Percentiles rank a stretch among this genome's conserved stretches.
phyloP scores from a whole-genome alignment of 2,113 vertebrate species.

The Ammodytes marinus region DNA sequence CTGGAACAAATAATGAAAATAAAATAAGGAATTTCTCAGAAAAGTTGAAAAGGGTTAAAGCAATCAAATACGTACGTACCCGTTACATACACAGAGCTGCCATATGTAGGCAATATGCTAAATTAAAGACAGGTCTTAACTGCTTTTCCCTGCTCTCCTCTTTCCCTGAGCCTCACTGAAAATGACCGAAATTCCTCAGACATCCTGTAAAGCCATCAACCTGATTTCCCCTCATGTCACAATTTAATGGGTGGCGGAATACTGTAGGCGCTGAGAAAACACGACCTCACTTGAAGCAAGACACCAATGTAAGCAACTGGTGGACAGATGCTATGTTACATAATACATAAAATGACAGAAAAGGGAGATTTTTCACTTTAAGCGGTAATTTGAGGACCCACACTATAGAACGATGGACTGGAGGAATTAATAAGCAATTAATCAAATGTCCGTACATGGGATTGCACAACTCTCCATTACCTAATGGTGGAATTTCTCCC shows the following conservation, averaged over 20 bases:
- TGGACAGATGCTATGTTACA: constrained; percentile 38
- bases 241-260: constrained; percentile 46
- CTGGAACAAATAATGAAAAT: constrained; percentile 11
- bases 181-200: constrained; percentile 56
- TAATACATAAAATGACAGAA: constrained; percentile 21
- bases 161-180: constrained; percentile 48
- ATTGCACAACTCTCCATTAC: not conserved
- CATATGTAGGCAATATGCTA: constrained; percentile 37
- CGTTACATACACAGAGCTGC: constrained; percentile 43
- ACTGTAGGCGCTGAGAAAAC: constrained; percentile 38
- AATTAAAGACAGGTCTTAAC: constrained; percentile 42
- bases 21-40: not conserved
- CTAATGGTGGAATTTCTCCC: constrained; percentile 18
- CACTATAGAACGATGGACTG: not conserved
- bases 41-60: constrained; percentile 31
- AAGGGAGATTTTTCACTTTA: not conserved
- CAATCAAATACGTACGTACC: constrained; percentile 5
- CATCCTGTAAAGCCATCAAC: constrained; percentile 72
- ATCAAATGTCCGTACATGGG: not conserved
- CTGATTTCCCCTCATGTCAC: constrained; percentile 60
- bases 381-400: not conserved
- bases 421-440: not conserved
- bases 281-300: constrained; percentile 25
- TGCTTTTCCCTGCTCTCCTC: constrained; percentile 6
- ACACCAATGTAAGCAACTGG: constrained; percentile 46